Evolutionary conservation across 2,888 invertebrate genomes (phyloP), one percentile per base, ranked within the genome.

Genomic region (Cerastis leucographa): DNA sequence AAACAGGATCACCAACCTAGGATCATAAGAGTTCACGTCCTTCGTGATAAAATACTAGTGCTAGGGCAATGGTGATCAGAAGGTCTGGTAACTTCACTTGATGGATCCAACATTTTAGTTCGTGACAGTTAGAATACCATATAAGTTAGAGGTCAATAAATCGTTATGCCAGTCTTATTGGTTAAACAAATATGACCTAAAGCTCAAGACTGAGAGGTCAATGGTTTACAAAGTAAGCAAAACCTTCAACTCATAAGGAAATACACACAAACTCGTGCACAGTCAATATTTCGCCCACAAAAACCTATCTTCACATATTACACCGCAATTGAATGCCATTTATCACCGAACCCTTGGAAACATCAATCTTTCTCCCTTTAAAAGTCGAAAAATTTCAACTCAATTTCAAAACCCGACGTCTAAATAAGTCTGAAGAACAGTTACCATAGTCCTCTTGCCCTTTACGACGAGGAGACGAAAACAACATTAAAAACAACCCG

Each of bases 361-460:
- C 74, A 86, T 81, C 77, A 81, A 86, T 85, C 88, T 82, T 82
- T 80, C 82, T 80, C 61, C 78, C 71, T 78, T 85, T 80, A 75
- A 80, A 84, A 87, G 84, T 86, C 80, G 64, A 72, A 90, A 89
- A 90, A 89, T 88, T 87, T 87, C 86, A 87, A 89, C 89, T 91
- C 89, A 88, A 89, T 90, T 89, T 89, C 92, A 91, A 92, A 92
- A 91, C 90, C 85, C 90, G 80, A 87, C 87, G 86, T 91, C 92
- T 92, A 92, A 92, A 91, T 91, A 91, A 91, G 89, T 88, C 89
- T 82, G 83, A 89, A 85, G 88, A 91, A 92, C 92, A 90, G 92
- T 92, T 92, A 92, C 90, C 89, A 88, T 86, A 89, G 90, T 92
- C 91, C 92, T 89, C 92, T 81, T 93, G 92, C 92, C 93, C 93